Base-by-base conservation (phyloP, 1,140 invertebrate genomes). In the Euura saliciscinereae region DNA sequence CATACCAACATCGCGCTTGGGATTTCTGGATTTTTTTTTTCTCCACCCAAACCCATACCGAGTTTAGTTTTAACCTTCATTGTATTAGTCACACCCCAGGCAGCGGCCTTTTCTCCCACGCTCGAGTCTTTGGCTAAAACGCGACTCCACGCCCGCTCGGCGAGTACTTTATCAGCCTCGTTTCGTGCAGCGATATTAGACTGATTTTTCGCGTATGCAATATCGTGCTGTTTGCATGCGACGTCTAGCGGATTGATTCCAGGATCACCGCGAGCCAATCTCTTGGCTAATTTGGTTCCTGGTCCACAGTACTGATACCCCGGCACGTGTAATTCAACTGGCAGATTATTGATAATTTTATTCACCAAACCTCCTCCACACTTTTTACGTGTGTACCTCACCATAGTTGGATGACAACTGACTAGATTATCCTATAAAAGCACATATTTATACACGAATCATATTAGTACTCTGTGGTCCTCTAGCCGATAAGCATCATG, bases 11-110 rank as follows among this genome's bases (percentile, higher is more conserved):
- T 11, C 11, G 6, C 46, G 6, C 46, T 51, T 51, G 46, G 46
- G 46, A 7, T 11, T 51, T 11, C 46, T 51, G 6, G 11, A 51
- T 7, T n/a, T 2, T n/a, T 51, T 51, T n/a, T 7, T 8, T n/a
- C 7, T n/a, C 46, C 76, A 43, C 70, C 72, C 46, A 75, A 46
- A 59, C 78, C 80, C 64, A 75, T 75, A 8, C 78, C 80, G 5
- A 81, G 44, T 72, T 78, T 79, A 13, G 68, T 11, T 79, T 84
- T 83, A 44, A 72, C 51, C 73, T 83, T 84, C 80, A 84, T 83
- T 8, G 74, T 71, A n/a, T 78, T 81, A 2, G 82, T 79, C 2
- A 83, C 81, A 6, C 73, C 69, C 74, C 74, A 83, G 6, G 82
- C 80, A n/a, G n/a, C n/a, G n/a, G n/a, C n/a, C n/a, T n/a, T n/a